A percentile compares a stretch with the other conserved stretches of the same genome.
These are phyloP conservation scores for Teleogryllus occipitalis DNA, from an alignment of 1,140 invertebrate genomes.

Conservation along the genomic window DNA sequence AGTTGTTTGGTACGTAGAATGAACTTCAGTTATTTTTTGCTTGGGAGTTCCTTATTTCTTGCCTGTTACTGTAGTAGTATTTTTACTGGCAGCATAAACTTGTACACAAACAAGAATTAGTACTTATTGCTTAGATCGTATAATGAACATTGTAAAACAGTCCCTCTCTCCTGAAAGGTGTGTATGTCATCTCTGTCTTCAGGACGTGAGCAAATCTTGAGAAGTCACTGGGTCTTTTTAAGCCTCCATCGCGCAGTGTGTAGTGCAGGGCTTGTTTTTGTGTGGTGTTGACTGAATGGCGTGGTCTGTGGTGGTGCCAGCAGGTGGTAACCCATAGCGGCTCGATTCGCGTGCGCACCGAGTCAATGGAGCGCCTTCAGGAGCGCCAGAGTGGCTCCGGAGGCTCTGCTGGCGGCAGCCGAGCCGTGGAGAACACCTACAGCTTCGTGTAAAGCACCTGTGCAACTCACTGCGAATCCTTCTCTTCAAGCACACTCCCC, in stretches of 20 bases:
- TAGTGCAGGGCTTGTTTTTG: neutral
- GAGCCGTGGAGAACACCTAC: constrained; percentile 65
- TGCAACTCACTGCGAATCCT: neutral
- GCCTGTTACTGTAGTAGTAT: too few species aligned
- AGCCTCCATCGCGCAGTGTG: neutral
- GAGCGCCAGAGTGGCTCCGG: constrained; percentile 37
- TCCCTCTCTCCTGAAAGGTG: neutral
- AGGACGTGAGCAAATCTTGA: constrained; percentile 3
- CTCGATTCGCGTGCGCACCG: constrained; percentile 54
- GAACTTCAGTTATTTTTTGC: too few species aligned
- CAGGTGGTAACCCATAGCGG: constrained; percentile 52
- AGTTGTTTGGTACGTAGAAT: too few species aligned
- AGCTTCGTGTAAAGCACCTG: constrained; percentile 52
- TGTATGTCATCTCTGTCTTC: neutral
- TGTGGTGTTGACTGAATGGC: neutral
- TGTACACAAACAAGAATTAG: too few species aligned
- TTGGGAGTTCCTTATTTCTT: too few species aligned
- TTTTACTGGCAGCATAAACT: too few species aligned
- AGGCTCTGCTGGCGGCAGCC: constrained; percentile 39
- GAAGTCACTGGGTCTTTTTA: neutral
- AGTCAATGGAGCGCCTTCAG: constrained; percentile 57
- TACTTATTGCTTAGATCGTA: too few species aligned
- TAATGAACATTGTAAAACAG: too few species aligned
- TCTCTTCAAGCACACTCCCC: neutral
- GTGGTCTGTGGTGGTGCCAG: neutral